Evolutionary conservation across 2,888 invertebrate genomes (phyloP).

Genomic region (Tetheella fluctuosa): DNA sequence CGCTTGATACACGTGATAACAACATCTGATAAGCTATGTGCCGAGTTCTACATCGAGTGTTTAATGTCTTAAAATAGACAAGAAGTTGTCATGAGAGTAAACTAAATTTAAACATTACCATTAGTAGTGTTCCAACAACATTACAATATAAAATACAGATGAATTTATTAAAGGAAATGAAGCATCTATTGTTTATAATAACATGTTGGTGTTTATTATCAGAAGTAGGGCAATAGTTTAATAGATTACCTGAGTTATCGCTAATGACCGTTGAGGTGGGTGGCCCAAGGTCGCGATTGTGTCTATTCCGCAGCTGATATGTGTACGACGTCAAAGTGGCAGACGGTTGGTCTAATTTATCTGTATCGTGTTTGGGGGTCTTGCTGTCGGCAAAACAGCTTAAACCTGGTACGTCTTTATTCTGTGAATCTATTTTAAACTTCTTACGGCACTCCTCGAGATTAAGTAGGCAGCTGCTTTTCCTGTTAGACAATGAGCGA

Average conservation of each 20-base stretch:
- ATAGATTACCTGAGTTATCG: constrained; percentile 67
- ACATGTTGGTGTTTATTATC: background rate
- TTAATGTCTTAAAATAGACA: constrained; percentile 38
- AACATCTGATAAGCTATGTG: constrained; percentile 58
- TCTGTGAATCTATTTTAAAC: constrained; percentile 82
- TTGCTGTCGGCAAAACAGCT: constrained; percentile 54
- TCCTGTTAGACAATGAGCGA: constrained; percentile 70
- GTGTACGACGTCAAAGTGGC: constrained; percentile 51
- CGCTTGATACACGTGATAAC: constrained; percentile 72
- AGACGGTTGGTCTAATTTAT: constrained; percentile 55
- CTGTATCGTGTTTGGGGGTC: constrained; percentile 57
- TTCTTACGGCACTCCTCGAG: constrained; percentile 72
- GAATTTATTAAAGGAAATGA: background rate
- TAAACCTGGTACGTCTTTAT: constrained; percentile 58
- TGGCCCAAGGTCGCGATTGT: constrained; percentile 63
- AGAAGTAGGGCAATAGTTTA: constrained; percentile 15
- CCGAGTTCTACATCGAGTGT: constrained; percentile 40
- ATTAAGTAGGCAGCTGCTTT: constrained; percentile 65
- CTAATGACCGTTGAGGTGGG: constrained; percentile 69
- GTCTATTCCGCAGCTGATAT: constrained; percentile 64
- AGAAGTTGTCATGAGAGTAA: constrained; percentile 13
- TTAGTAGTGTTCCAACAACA: background rate
- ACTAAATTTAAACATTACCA: constrained; percentile 7
- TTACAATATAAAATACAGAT: background rate
- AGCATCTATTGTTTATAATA: background rate